Evolutionary conservation across 2,113 vertebrate genomes (phyloP), one percentile per base, ranked within the genome.

Genomic region (Zapus hudsonius): DNA sequence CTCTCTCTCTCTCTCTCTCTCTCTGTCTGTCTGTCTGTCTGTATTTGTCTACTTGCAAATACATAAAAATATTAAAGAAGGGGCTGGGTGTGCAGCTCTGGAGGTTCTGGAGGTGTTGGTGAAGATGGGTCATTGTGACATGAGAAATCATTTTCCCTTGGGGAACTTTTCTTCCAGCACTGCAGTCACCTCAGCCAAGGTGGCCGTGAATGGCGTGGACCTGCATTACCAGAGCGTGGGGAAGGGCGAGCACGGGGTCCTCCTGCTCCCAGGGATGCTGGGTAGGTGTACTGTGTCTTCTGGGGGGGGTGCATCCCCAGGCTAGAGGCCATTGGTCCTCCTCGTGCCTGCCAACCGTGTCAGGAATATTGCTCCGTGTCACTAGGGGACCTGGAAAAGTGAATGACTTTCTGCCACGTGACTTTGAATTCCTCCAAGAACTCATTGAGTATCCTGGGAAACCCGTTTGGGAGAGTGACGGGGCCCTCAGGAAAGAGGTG

Each of bases 221-320:
- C 97, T 99, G 38, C 98, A 98, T 96, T 99, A 99, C 5, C 98
- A 98, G 97, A 97, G 92, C 89, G 98, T 98, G 0, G 99, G 99
- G 93, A 94, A 88, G 83, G 99, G 99, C 87, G 96, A 97, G 12
- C 99, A 99, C n/a, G 97, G 96, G 0, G 95, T 99, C 87, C 97
- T 99, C 91, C 96, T 99, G 69, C 97, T 99, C 87, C 99, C 99
- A 1, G 99, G 99, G 44, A 99, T 99, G 97, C 92, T 99, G 95
- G 99, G 99, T 99, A 81, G 87, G 98, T n/a, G 94, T 7, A 16
- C n/a, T n/a, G n/a, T n/a, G n/a, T n/a, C n/a, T n/a, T n/a, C n/a
- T n/a, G n/a, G n/a, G n/a, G n/a, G n/a, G n/a, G n/a, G n/a, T n/a
- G n/a, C n/a, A n/a, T n/a, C n/a, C n/a, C n/a, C n/a, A n/a, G n/a